Evolutionary conservation across 2,113 vertebrate species (phyloP).

Genomic region (Poeciliopsis prolifica): DNA sequence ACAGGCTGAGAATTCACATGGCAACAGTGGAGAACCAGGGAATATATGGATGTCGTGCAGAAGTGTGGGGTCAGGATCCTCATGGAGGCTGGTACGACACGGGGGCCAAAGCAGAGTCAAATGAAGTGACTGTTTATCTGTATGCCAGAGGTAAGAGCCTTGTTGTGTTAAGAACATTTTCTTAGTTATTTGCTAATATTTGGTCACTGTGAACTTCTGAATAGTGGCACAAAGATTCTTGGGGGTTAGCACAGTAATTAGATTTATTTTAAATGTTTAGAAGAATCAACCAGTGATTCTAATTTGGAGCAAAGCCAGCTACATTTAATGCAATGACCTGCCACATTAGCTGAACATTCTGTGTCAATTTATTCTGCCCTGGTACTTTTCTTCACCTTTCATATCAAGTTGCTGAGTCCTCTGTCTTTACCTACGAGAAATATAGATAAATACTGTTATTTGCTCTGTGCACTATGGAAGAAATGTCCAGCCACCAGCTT

Average conservation of each 20-base stretch:
- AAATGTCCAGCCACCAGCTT: too few relatives aligned
- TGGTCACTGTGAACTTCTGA: background rate
- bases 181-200: background rate
- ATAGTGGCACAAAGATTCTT: background rate
- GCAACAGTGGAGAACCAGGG: conserved; percentile 83
- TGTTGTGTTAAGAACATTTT: background rate
- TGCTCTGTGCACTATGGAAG: background rate
- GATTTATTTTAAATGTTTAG: background rate
- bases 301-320: conserved; percentile 1
- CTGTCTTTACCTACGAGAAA: background rate
- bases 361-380: conserved; percentile 1
- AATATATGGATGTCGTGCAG: conserved; percentile 81
- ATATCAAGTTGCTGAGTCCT: background rate
- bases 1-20: conserved; percentile 84
- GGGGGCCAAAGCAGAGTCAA: conserved; percentile 77
- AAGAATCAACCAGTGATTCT: background rate
- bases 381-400: background rate
- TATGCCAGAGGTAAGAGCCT: conserved; percentile 83
- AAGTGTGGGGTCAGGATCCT: conserved; percentile 84
- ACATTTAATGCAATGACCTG: conserved; percentile 11
- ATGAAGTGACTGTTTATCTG: conserved; percentile 82
- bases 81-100: conserved; percentile 86
- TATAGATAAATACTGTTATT: background rate
- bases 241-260: background rate
- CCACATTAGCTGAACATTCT: conserved; percentile 4